Percentiles rank a stretch among this genome's conserved stretches.
Conservation (phyloP, 2,888 invertebrate species). For the Xestia rhomboidea region DNA sequence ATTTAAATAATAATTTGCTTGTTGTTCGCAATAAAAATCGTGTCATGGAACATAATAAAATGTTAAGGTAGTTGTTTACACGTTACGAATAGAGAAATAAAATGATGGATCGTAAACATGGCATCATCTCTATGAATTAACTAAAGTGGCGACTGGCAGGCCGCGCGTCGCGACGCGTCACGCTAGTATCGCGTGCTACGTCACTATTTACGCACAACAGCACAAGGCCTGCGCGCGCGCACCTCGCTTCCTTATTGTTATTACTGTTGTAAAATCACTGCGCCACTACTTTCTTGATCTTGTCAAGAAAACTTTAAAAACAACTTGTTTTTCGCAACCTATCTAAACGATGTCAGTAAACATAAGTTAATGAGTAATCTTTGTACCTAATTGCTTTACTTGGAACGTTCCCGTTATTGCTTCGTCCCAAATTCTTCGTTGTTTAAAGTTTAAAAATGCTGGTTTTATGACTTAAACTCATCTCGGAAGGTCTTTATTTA, state of each 20-base stretch:
- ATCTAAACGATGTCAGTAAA: conserved; percentile 39
- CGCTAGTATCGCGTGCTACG: conserved; percentile 81
- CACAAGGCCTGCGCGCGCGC: conserved; percentile 77
- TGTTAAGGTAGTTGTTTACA: conserved; percentile 28
- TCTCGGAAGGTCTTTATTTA: conserved; percentile 17
- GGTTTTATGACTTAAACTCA: conserved; percentile 33
- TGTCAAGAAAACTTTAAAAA: conserved; percentile 41
- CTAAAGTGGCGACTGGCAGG: conserved; percentile 28
- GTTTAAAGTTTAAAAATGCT: conserved; percentile 24
- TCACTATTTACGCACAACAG: conserved; percentile 82
- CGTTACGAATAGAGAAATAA: conserved; percentile 34
- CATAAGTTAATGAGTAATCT: conserved; percentile 44
- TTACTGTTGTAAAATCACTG: conserved; percentile 68
- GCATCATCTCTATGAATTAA: conserved; percentile 56
- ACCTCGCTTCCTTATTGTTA: conserved; percentile 79
- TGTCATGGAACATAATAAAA: conserved; percentile 17
- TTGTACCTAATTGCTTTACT: conserved; percentile 42
- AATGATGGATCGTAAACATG: conserved; percentile 55
- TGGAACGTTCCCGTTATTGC: conserved; percentile 38
- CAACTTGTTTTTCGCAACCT: conserved; percentile 40
- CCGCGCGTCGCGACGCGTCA: conserved; percentile 73
- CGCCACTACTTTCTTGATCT: conserved; percentile 61
- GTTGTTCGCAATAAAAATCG: conserved; percentile 17
- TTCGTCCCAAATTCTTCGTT: conserved; percentile 53
- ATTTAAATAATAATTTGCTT: conserved; percentile 18